Evolutionary conservation across 2,888 invertebrate species (phyloP).

Genomic region (Parapristionchus giblindavisi): DNA sequence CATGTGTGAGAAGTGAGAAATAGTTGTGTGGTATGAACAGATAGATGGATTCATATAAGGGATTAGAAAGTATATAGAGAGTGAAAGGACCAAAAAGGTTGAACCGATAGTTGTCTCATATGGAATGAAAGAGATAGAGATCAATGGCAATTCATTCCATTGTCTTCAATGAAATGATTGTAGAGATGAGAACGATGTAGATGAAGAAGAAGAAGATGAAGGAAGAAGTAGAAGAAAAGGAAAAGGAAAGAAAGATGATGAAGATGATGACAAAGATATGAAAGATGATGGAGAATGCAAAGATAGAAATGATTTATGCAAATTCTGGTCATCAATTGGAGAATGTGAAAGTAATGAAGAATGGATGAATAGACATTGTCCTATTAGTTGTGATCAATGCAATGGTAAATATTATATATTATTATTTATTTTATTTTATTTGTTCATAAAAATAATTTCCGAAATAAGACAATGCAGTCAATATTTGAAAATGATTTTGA

Average conservation of each 20-base stretch:
- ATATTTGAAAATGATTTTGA: constrained; percentile 6
- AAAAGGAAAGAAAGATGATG: constrained; percentile 3
- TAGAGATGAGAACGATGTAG: not conserved
- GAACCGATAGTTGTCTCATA: constrained; percentile 1
- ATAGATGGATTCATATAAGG: not conserved
- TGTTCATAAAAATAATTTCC: not conserved
- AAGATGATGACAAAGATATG: not conserved
- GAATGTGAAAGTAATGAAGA: constrained; percentile 65
- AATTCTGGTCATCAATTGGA: constrained; percentile 69
- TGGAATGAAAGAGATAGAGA: not conserved
- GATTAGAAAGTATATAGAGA: no score
- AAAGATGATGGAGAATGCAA: constrained; percentile 46
- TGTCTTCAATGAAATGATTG: not conserved
- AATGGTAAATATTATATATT: constrained; percentile 51
- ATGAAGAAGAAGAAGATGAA: constrained; percentile 13
- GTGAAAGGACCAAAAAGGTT: no score
- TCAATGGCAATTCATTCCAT: not conserved
- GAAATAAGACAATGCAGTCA: not conserved
- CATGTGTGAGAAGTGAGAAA: not conserved
- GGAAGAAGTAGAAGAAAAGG: constrained; percentile 59
- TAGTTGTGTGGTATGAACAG: not conserved
- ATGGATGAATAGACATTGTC: constrained; percentile 68
- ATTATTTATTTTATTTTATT: no score
- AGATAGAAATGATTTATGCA: constrained; percentile 68
- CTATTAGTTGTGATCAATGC: constrained; percentile 65